Evolutionary conservation across 2,888 invertebrate species (phyloP), one percentile per base, ranked within the genome.

Genomic region (Dastarcus helophoroides): DNA sequence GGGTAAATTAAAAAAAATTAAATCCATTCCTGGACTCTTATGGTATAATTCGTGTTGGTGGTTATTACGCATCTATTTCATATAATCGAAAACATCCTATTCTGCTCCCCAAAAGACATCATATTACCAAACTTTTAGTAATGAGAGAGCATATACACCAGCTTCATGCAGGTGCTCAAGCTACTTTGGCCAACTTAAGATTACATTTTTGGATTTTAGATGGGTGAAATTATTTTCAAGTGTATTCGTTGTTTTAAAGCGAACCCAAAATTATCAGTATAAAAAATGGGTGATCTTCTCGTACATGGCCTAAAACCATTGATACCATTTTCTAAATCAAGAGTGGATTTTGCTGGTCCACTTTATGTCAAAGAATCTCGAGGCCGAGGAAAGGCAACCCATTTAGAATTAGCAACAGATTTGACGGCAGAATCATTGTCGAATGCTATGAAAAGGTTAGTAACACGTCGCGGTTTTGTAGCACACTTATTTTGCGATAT

Each of bases 211-310:
- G n/a, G n/a, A n/a, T n/a, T n/a, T n/a, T n/a, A n/a, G n/a, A n/a
- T n/a, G n/a, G n/a, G n/a, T n/a, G n/a, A n/a, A n/a, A n/a, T n/a
- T n/a, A n/a, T 27, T 15, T 17, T 12, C 16, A 27, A 15, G 3
- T 27, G 27, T 8, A 8, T 27, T 3, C 8, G 7, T 14, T 27
- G 16, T 16, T 27, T 27, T 15, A 27, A 16, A 17, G 14, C 16
- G 12, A 27, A 13, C 9, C 27, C 27, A 7, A 27, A 12, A 3
- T 3, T 11, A 2, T 9, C 7, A 8, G 16, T 17, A 10, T 15
- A 27, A 9, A 14, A 14, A 27, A 27, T 27, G 17, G 27, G 27
- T 16, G 8, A 27, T 3, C 11, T 27, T n/a, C 27, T 12, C 8
- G 17, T 4, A 4, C n/a, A 27, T 2, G 3, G 14, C 14, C 2